Evolutionary conservation across 2,797 vertebrate genomes (phyloP), one percentile per base, ranked within the genome.

Genomic region (Xerus rutilus): DNA sequence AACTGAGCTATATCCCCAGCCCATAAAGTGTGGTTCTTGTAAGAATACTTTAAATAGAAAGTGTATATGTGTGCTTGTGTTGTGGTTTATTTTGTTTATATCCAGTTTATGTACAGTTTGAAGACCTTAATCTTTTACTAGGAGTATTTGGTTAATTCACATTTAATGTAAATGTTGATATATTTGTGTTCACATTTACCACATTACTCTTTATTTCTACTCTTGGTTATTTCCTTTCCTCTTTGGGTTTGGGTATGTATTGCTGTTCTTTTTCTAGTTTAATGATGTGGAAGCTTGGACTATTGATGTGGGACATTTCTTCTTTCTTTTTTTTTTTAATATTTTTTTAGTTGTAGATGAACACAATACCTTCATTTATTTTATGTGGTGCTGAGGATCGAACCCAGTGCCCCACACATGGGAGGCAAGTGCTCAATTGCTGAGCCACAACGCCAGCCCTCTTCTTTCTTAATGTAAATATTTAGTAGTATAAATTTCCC

Each of bases 61-160:
- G 47, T 47, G 12, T 47, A 25, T 3, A 15, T 9, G 3, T 28
- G 2, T 77, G 45, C 43, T 21, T 54, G 21, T 18, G 25, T 74
- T 43, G 23, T 62, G 1, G 85, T 59, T 65, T 79, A 20, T 83
- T 69, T 83, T 73, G 25, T 83, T 72, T 59, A 76, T 43, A 70
- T 81, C 3, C 10, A 32, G 35, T 59, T 74, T 78, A 74, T 39
- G 67, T 79, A 4, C 9, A 30, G 32, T 59, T 69, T 83, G 39
- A 89, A 86, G 67, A 62, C 45, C 14, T 73, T 81, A 13, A 35
- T 65, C 45, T 86, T 94, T 82, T 92, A 64, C 28, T 89, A 67
- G 25, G 45, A 62, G 39, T 39, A 65, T 76, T 82, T 78, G 23
- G 17, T 73, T 78, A 65, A 83, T 65, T 57, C 52, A 72, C 28